Evolutionary conservation across 2,888 invertebrate species (phyloP).

Genomic region (Chironomus tentans): DNA sequence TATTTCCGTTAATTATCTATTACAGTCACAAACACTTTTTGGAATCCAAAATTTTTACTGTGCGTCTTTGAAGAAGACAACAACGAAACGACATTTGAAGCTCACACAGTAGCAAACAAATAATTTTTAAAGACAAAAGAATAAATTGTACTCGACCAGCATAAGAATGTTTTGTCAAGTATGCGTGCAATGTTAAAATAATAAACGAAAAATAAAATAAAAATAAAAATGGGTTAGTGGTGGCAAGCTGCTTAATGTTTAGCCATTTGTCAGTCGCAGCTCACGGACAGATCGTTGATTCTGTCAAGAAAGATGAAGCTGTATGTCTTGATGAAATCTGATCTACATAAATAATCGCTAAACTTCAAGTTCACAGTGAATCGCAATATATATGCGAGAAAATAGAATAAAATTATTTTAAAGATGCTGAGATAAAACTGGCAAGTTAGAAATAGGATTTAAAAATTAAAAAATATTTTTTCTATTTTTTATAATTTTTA

Average conservation of each 20-base stretch:
- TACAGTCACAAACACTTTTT: slow-evolving; percentile 2
- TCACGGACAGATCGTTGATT: slow-evolving; percentile 1
- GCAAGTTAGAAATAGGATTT: too few species aligned
- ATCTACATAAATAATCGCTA: neutral
- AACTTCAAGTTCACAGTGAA: too few species aligned
- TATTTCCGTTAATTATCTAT: slow-evolving; percentile 21
- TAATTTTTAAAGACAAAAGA: neutral
- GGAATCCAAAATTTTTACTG: neutral
- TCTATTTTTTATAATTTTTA: too few species aligned
- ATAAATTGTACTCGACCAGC: neutral
- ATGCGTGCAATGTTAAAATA: neutral
- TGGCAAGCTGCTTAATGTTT: neutral
- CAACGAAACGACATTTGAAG: neutral
- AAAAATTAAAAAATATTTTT: too few species aligned
- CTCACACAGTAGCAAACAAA: neutral
- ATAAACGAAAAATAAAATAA: too few species aligned
- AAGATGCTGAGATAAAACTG: too few species aligned
- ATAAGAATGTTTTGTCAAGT: neutral
- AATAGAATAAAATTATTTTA: too few species aligned
- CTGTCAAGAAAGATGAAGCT: neutral
- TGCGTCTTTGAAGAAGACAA: neutral
- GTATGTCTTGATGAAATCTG: neutral
- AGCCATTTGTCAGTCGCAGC: slow-evolving; percentile 6
- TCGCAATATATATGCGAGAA: too few species aligned
- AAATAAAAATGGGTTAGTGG: slow-evolving; percentile 22